Conservation (phyloP, 2,797 vertebrate genomes). For the Lagorchestes hirsutus region DNA sequence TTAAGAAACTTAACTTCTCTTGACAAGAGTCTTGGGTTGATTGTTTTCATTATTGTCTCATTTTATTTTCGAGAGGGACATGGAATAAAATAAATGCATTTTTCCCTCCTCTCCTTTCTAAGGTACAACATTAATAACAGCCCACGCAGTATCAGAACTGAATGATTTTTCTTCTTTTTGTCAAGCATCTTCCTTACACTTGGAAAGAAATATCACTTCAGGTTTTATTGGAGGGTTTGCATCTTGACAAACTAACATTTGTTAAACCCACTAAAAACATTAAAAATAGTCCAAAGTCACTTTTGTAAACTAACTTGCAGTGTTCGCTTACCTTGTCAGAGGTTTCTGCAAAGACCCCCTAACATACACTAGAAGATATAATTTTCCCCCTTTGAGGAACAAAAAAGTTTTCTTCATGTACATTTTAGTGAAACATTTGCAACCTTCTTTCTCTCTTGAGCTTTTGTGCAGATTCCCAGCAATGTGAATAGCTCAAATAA, state of each 20-base stretch:
- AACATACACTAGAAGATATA: conserved; percentile 71
- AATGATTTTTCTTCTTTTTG: not conserved
- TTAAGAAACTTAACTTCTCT: too few relatives aligned
- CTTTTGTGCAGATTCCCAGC: conserved; percentile 91
- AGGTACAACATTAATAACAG: conserved; percentile 55
- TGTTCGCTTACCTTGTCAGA: conserved; percentile 83
- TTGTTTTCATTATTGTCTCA: conserved; percentile 16
- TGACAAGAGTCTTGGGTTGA: not conserved
- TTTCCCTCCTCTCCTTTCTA: conserved; percentile 35
- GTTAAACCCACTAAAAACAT: conserved; percentile 57
- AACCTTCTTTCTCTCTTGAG: conserved; percentile 86
- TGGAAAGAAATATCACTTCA: conserved; percentile 63
- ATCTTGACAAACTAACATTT: conserved; percentile 62
- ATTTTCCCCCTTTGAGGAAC: conserved; percentile 68
- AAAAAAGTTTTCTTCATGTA: conserved; percentile 74
- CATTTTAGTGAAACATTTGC: conserved; percentile 84
- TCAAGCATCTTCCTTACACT: conserved; percentile 54
- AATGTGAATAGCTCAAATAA: conserved; percentile 91
- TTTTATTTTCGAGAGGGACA: conserved; percentile 69
- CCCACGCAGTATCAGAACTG: conserved; percentile 61
- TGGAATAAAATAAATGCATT: conserved; percentile 47
- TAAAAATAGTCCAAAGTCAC: conserved; percentile 69
- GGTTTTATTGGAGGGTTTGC: conserved; percentile 54
- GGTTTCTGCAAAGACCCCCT: conserved; percentile 78
- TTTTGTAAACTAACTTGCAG: conserved; percentile 67